Conservation (phyloP, 2,888 invertebrate species). For the Parnassius glacialis region DNA sequence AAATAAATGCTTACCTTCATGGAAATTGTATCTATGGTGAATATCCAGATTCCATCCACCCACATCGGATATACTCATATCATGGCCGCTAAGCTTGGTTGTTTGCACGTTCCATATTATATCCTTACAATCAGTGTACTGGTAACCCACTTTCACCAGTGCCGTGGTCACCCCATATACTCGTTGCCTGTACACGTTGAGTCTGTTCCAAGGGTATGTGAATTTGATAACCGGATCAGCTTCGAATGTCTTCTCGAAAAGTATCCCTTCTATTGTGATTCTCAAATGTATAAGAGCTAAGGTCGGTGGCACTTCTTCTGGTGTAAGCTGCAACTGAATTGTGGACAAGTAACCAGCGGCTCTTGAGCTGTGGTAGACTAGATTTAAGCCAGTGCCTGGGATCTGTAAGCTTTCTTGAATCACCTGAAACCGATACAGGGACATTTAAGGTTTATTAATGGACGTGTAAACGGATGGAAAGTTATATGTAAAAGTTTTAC, state of each 20-base stretch:
- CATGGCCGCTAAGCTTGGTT: constrained; percentile 96
- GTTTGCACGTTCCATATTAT: constrained; percentile 98
- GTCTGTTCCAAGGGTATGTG: constrained; percentile 98
- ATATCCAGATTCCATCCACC: constrained; percentile 99
- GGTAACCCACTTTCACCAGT: constrained; percentile 97
- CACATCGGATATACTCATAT: constrained; percentile 97
- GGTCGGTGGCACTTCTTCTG: constrained; percentile 89
- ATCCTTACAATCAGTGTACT: constrained; percentile 94
- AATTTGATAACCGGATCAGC: constrained; percentile 98
- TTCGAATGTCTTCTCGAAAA: constrained; percentile 95
- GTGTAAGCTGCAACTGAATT: constrained; percentile 94
- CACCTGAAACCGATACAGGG: constrained; percentile 77
- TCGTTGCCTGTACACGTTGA: constrained; percentile 97
- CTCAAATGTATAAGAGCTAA: constrained; percentile 93
- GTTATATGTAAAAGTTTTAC: no score
- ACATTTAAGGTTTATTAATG: no score
- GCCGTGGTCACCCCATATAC: constrained; percentile 98
- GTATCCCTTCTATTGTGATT: constrained; percentile 96
- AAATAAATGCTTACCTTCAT: constrained; percentile 85
- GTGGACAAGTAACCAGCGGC: constrained; percentile 96
- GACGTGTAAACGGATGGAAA: no score
- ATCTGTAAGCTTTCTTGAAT: constrained; percentile 97
- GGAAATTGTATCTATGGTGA: constrained; percentile 98
- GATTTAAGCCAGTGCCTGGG: constrained; percentile 95
- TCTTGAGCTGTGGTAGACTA: constrained; percentile 97